A percentile compares a stretch with the other conserved stretches of the same genome.
phyloP scores from a whole-genome alignment of 2,113 vertebrate genomes.

The Pardalotus punctatus region DNA sequence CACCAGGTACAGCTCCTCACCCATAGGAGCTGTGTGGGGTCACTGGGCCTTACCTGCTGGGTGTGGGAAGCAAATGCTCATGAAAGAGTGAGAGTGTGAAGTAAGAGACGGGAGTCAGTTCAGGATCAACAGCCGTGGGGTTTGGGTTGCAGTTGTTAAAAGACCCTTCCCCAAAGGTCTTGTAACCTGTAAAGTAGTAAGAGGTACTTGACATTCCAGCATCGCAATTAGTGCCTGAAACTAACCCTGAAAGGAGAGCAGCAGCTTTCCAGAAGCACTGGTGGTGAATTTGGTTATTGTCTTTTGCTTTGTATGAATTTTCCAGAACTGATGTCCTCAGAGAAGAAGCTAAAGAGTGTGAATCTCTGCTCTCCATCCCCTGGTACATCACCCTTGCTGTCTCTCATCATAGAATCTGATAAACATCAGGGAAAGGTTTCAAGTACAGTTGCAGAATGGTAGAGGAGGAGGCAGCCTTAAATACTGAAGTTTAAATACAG shows the following conservation, averaged over 20 bases:
- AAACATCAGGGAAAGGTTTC: neutral
- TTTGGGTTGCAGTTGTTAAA: neutral
- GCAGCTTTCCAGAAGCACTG: neutral
- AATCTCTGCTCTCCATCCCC: neutral
- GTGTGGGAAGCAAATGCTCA: too few relatives aligned
- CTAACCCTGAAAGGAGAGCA: neutral
- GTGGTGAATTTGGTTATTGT: neutral
- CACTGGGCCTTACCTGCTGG: neutral
- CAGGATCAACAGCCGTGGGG: rapidly evolving
- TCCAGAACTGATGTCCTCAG: neutral
- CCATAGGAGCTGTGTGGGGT: neutral
- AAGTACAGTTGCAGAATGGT: neutral
- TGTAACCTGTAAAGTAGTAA: neutral
- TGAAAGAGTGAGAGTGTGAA: neutral
- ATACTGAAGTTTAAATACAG: too few relatives aligned
- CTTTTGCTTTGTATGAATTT: neutral
- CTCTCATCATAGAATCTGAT: neutral
- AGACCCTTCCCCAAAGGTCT: neutral
- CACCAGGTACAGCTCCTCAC: neutral
- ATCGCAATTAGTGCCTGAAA: neutral
- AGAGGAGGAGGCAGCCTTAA: neutral
- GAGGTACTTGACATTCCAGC: neutral
- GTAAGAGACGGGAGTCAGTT: neutral
- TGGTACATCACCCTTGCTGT: neutral
- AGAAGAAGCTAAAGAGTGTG: neutral